Conservation (phyloP, 1,140 invertebrate species). For the Chironomus striatipennis region DNA sequence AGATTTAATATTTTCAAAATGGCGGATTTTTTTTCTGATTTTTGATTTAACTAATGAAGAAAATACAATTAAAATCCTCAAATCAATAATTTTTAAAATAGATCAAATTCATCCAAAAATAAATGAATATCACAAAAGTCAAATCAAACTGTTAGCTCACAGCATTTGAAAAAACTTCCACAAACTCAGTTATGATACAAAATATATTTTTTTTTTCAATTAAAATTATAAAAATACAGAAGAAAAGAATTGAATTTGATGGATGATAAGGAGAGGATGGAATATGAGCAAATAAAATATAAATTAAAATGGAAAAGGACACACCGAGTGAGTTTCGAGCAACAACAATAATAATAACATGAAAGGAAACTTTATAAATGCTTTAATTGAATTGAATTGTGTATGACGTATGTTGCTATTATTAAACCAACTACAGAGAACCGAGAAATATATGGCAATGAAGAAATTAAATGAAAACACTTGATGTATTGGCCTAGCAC, state of each 20-base stretch:
- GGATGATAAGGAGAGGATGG: background rate
- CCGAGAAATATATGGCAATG: background rate
- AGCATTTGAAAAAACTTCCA: too few species aligned
- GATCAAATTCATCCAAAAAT: too few species aligned
- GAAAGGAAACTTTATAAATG: background rate
- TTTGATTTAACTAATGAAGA: too few species aligned
- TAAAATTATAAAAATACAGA: background rate
- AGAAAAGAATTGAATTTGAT: constrained; percentile 3
- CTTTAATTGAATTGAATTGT: constrained; percentile 19
- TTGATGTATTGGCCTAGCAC: constrained; percentile 18
- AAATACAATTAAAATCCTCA: too few species aligned
- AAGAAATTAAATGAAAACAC: constrained; percentile 24
- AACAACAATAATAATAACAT: background rate
- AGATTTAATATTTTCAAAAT: too few species aligned
- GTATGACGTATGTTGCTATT: constrained; percentile 8
- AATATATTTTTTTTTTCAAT: background rate
- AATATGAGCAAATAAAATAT: background rate
- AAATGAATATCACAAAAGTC: too few species aligned
- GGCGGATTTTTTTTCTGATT: too few species aligned
- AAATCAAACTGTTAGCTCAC: too few species aligned
- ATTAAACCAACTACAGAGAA: background rate
- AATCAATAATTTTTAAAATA: too few species aligned
- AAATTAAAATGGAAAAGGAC: background rate
- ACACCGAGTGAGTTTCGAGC: too few species aligned
- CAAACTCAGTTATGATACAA: too few species aligned